Percentiles rank a stretch among this genome's conserved stretches.
Conservation (phyloP, 2,797 vertebrate genomes). For the Knipowitschia caucasica region DNA sequence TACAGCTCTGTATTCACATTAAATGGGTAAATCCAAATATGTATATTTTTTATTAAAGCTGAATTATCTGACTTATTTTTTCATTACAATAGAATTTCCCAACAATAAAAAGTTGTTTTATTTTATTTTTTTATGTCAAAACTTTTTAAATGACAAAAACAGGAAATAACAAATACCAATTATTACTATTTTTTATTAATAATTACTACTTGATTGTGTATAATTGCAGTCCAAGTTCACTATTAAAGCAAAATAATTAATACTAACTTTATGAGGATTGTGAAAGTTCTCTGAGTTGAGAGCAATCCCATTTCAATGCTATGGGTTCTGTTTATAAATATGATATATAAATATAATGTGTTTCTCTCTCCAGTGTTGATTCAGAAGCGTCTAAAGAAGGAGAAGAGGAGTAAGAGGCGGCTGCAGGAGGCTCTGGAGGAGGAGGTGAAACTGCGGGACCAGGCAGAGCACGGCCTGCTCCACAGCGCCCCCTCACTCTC, state of each 20-base stretch:
- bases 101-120: too few species aligned
- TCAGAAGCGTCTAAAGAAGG: slow-evolving; percentile 96
- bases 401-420: slow-evolving; percentile 95
- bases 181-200: too few species aligned
- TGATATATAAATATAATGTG: not conserved
- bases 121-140: too few species aligned
- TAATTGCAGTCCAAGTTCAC: too few species aligned
- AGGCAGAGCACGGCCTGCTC: slow-evolving; percentile 90
- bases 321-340: too few species aligned
- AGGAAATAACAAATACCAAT: too few species aligned
- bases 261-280: not conserved
- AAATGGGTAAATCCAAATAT: not conserved
- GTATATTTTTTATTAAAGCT: too few species aligned
- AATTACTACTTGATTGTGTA: too few species aligned
- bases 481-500: slow-evolving; percentile 74
- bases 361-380: slow-evolving; percentile 78
- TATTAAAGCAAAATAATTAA: too few species aligned
- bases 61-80: too few species aligned
- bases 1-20: not conserved
- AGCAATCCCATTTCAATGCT: not conserved
- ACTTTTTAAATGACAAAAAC: too few species aligned
- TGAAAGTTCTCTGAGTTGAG: slow-evolving; percentile 4
- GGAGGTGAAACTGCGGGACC: slow-evolving; percentile 91
- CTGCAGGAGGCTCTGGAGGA: slow-evolving; percentile 95
- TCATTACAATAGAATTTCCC: too few species aligned